Evolutionary conservation across 2,797 vertebrate species (phyloP), one percentile per base, ranked within the genome.

Genomic region (Rhinogobio ventralis): DNA sequence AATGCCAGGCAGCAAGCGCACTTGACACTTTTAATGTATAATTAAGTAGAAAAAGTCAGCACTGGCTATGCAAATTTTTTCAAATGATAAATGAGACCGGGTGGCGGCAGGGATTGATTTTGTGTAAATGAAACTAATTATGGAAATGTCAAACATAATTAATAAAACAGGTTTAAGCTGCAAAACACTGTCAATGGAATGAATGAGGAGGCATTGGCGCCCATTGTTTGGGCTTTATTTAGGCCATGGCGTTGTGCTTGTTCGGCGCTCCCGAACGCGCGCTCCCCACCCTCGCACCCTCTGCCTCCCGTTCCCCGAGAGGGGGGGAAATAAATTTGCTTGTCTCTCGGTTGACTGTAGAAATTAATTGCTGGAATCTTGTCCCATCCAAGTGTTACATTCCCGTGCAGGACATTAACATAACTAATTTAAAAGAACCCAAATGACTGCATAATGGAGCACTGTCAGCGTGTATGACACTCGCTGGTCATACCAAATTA

Each of bases 361-460:
- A 99, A 99, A 99, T 99, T 99, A 99, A 99, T 99, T 99, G 98
- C 98, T 98, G 97, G 99, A 99, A 98, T 99, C 98, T 98, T 99
- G 98, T 99, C 98, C 98, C 97, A 99, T 99, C 97, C 98, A 99
- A 99, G 98, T 99, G 97, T 99, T 99, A 98, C 98, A 99, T 99
- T 99, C 97, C 97, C 97, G 97, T 96, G 97, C 97, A 99, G 98
- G 98, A 99, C 98, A 99, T 99, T 99, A 99, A 99, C 98, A 99
- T 99, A 99, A 99, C 97, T 99, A 99, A 99, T 99, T 99, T 99
- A 97, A 99, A 99, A 98, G 97, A 98, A 94, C 97, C 97, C 97
- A 99, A 98, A 99, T 99, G 98, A 97, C 96, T 99, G 96, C 96
- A 98, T 99, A 99, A 99, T 99, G 98, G 98, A 98, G 96, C 96